Evolutionary conservation across 2,797 vertebrate species (phyloP).

Genomic region (Megaceryle alcyon): DNA sequence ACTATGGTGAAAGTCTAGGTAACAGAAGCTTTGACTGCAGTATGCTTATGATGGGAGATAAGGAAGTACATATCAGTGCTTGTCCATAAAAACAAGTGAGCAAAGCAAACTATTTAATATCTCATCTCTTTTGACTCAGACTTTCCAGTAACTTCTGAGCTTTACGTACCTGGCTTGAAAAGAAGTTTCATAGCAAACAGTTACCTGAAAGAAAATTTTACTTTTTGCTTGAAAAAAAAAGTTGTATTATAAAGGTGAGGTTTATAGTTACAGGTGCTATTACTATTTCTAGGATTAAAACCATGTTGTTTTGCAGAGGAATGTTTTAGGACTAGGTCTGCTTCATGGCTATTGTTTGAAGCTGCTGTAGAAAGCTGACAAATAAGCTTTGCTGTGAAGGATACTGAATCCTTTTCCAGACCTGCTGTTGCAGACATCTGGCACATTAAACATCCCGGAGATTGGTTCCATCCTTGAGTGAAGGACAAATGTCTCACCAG

Average conservation of each 20-base stretch:
- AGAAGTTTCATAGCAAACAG: neutral
- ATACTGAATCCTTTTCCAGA: neutral
- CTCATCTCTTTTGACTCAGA: neutral
- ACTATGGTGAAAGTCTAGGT: neutral
- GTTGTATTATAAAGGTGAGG: neutral
- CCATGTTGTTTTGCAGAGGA: neutral
- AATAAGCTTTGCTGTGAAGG: neutral
- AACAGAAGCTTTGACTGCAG: neutral
- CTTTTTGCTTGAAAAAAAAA: neutral
- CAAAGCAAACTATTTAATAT: neutral
- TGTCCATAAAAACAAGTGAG: neutral
- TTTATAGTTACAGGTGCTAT: neutral
- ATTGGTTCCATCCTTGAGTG: neutral
- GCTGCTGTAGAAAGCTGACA: neutral
- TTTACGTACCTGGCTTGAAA: neutral
- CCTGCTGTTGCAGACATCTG: neutral
- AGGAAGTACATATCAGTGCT: neutral
- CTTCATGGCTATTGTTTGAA: neutral
- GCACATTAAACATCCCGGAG: rapidly evolving
- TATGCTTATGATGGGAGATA: neutral
- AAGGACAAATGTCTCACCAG: neutral
- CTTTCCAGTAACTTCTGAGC: neutral
- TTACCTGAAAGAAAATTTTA: neutral
- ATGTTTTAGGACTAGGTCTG: neutral
- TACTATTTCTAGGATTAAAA: neutral